phyloP scores from a whole-genome alignment of 2,888 invertebrate genomes.

The Chaetogeoica ovagalla region DNA sequence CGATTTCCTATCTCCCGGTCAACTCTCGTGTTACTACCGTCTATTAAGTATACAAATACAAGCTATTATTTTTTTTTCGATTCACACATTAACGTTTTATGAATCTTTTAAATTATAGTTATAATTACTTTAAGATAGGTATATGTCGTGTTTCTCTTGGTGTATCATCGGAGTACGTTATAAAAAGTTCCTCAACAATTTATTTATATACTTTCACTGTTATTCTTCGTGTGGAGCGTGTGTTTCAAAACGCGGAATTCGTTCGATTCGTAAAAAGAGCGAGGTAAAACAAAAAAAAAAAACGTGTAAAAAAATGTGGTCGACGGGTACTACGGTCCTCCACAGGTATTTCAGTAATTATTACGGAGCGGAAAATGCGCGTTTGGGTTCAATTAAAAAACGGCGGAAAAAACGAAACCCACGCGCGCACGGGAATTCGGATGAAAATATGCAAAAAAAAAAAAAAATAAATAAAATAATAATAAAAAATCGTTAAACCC shows the following conservation, averaged over 20 bases:
- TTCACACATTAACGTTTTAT: too few species aligned
- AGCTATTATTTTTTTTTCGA: too few species aligned
- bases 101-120: too few species aligned
- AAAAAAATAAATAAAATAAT: not conserved
- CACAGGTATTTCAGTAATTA: constrained; percentile 41
- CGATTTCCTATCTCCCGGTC: too few species aligned
- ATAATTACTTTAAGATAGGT: too few species aligned
- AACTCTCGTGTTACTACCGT: too few species aligned
- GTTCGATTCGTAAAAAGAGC: not conserved
- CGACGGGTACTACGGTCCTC: not conserved
- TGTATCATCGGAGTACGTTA: too few species aligned
- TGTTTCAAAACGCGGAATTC: not conserved
- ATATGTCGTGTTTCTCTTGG: too few species aligned
- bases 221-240: not conserved
- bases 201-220: too few species aligned
- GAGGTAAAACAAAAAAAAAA: not conserved
- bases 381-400: constrained; percentile 39
- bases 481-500: constrained; percentile 23
- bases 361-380: constrained; percentile 21
- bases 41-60: too few species aligned
- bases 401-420: not conserved
- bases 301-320: not conserved
- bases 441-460: constrained; percentile 35
- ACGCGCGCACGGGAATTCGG: constrained; percentile 30
- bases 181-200: too few species aligned